Evolutionary conservation across 1,140 invertebrate species (phyloP).

Genomic region (Palaemon carinicauda): DNA sequence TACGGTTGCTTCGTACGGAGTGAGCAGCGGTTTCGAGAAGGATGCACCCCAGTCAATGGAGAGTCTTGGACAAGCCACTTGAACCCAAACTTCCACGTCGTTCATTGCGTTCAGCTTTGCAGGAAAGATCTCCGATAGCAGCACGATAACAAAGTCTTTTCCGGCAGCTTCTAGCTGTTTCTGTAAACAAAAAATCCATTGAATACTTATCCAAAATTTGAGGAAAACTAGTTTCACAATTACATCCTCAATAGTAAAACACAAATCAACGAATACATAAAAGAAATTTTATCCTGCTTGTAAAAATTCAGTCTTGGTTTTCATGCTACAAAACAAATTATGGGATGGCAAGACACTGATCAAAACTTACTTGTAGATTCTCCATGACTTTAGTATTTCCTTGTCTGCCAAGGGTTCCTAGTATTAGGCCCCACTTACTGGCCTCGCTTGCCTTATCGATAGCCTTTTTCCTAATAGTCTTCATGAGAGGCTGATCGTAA

Average conservation of each 20-base stretch:
- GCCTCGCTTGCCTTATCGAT: constrained; percentile 75
- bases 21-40: constrained; percentile 86
- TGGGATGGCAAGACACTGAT: too few species aligned
- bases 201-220: too few species aligned
- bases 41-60: constrained; percentile 98
- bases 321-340: background rate
- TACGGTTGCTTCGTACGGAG: constrained; percentile 94
- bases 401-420: constrained; percentile 96
- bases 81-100: constrained; percentile 84
- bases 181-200: constrained; percentile 5
- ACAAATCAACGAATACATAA: background rate
- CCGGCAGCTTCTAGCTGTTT: constrained; percentile 65
- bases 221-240: background rate
- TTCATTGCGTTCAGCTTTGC: constrained; percentile 86
- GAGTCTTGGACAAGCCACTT: constrained; percentile 95
- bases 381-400: constrained; percentile 82
- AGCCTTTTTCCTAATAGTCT: constrained; percentile 74
- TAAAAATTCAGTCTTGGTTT: background rate
- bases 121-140: constrained; percentile 97
- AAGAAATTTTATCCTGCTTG: too few species aligned
- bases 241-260: background rate
- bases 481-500: constrained; percentile 90
- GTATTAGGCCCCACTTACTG: constrained; percentile 85
- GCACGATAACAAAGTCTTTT: constrained; percentile 79
- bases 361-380: constrained; percentile 68